phyloP scores from a whole-genome alignment of 2,888 invertebrate genomes.

The Heteropelma amictum region DNA sequence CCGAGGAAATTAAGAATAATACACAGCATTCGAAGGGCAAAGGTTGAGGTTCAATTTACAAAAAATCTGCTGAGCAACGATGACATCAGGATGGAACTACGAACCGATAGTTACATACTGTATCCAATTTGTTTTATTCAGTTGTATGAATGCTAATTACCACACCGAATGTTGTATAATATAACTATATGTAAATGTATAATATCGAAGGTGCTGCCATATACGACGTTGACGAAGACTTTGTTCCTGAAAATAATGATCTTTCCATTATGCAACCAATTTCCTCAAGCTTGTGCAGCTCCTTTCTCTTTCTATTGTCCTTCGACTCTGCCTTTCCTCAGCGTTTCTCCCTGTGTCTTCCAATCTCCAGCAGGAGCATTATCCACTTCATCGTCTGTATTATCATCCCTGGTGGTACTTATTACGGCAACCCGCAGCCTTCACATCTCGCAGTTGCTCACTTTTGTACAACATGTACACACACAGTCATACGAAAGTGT shows the following conservation, averaged over 20 bases:
- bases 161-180: conserved; percentile 1
- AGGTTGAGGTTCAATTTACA: not conserved
- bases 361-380: conserved; percentile 72
- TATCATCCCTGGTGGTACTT: conserved; percentile 65
- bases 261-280: conserved; percentile 71
- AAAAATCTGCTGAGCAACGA: conserved; percentile 4
- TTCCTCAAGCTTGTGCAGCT: conserved; percentile 49
- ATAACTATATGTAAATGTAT: not conserved
- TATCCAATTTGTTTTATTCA: conserved; percentile 27
- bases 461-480: conserved; percentile 30
- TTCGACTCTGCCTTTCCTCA: conserved; percentile 23
- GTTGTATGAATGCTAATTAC: conserved; percentile 50
- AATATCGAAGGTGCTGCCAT: not conserved
- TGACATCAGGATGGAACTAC: not conserved
- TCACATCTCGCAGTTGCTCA: conserved; percentile 58
- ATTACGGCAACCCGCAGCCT: conserved; percentile 48
- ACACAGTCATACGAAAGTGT: not conserved
- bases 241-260: conserved; percentile 76
- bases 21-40: conserved; percentile 24
- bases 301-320: conserved; percentile 37
- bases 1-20: conserved; percentile 3
- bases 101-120: not conserved
- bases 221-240: conserved; percentile 67
- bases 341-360: conserved; percentile 42
- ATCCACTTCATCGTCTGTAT: conserved; percentile 74